Conservation (phyloP, 2,113 vertebrate genomes). For the Anarhynchus alexandrinus region DNA sequence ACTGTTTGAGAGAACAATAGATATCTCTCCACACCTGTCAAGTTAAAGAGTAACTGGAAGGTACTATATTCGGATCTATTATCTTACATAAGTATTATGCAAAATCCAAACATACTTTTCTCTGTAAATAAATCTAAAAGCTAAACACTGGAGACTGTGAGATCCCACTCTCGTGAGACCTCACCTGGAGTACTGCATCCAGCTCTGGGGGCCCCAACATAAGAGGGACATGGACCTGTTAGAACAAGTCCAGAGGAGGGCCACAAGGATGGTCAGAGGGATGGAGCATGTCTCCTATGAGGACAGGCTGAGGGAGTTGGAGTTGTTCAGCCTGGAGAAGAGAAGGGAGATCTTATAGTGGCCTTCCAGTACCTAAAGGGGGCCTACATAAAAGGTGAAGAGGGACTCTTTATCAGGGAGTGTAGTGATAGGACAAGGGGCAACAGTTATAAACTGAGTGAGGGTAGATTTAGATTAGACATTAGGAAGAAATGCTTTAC, state of each 20-base stretch:
- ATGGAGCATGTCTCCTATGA: background rate
- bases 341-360: background rate
- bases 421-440: background rate
- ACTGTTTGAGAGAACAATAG: conserved; percentile 51
- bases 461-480: background rate
- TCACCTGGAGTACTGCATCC: background rate
- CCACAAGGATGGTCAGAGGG: background rate
- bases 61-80: conserved; percentile 23
- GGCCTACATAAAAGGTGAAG: background rate
- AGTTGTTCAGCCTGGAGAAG: background rate
- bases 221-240: background rate
- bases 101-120: conserved; percentile 45
- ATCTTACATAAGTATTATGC: conserved; percentile 38
- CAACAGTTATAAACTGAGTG: background rate
- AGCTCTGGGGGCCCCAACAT: background rate
- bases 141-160: background rate
- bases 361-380: background rate
- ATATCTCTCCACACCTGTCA: conserved; percentile 36
- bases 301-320: background rate
- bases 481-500: background rate
- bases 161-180: background rate
- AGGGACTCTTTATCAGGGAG: background rate
- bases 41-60: conserved; percentile 55
- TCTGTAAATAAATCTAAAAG: conserved; percentile 49
- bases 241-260: background rate